These are phyloP conservation scores for Drosophila nigromelanica DNA, from an alignment of 1,140 invertebrate genomes.

Conservation along the genomic window DNA sequence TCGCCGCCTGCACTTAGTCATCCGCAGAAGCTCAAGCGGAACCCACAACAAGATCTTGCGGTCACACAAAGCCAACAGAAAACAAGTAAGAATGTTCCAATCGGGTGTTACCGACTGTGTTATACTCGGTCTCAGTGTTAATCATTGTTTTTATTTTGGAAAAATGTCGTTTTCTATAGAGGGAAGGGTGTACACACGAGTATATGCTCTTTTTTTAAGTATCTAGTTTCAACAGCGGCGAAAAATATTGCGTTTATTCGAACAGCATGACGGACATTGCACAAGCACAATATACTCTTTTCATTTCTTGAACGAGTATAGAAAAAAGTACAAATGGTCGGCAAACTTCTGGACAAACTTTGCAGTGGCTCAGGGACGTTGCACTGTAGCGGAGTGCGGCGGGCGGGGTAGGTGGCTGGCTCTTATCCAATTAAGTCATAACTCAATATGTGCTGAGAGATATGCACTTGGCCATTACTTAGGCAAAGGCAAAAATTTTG, in stretches of 20 bases:
- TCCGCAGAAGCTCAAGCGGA: slow-evolving; percentile 10
- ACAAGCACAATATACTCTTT: too few relatives aligned
- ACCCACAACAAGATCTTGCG: slow-evolving; percentile 39
- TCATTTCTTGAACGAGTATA: too few relatives aligned
- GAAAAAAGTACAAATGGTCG: slow-evolving; percentile 9
- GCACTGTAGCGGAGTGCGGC: slow-evolving; percentile 21
- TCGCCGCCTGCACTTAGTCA: slow-evolving; percentile 8
- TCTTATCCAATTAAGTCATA: slow-evolving; percentile 81
- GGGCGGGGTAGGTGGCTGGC: slow-evolving; percentile 48
- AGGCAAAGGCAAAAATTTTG: slow-evolving; percentile 73
- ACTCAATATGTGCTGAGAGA: slow-evolving; percentile 79
- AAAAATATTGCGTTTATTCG: too few relatives aligned
- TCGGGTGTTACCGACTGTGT: too few relatives aligned
- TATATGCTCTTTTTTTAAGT: too few relatives aligned
- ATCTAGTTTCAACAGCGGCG: too few relatives aligned
- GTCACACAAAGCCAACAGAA: slow-evolving; percentile 12
- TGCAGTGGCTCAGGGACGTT: slow-evolving; percentile 5
- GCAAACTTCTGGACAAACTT: slow-evolving; percentile 37
- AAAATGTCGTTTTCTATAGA: too few relatives aligned
- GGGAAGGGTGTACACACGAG: too few relatives aligned
- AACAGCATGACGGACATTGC: too few relatives aligned
- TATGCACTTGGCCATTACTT: slow-evolving; percentile 79
- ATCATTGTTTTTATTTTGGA: too few relatives aligned
- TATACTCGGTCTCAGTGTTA: too few relatives aligned
- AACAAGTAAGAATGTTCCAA: not conserved